A percentile compares a stretch with the other conserved stretches of the same genome.
Evolutionary conservation across 2,888 invertebrate genomes (phyloP).

Genomic region (Scrobipalpa atriplicella): DNA sequence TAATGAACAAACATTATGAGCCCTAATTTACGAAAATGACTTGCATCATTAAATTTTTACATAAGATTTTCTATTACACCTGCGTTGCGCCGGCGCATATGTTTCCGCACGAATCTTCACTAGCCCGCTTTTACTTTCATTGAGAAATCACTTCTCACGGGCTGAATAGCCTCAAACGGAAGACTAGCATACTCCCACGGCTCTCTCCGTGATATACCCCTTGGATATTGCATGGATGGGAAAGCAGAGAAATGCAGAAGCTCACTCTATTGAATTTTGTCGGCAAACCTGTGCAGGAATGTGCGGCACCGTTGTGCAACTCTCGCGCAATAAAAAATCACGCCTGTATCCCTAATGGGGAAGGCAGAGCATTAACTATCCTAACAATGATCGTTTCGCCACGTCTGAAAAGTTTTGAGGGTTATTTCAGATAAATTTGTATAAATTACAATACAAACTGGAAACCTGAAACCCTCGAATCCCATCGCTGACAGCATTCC

Average conservation of each 20-base stretch:
- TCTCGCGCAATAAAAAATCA: no score
- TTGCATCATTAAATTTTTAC: constrained; percentile 8
- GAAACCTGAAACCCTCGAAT: no score
- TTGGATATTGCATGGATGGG: constrained; percentile 14
- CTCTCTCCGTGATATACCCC: constrained; percentile 58
- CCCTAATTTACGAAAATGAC: constrained; percentile 12
- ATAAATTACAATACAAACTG: no score
- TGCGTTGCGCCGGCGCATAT: constrained; percentile 28
- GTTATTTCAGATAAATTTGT: no score
- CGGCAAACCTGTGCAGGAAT: background rate
- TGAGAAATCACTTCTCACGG: constrained; percentile 75
- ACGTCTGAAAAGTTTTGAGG: no score
- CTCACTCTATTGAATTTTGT: background rate
- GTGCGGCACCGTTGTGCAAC: constrained; percentile 3
- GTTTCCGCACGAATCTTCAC: constrained; percentile 45
- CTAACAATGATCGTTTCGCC: no score
- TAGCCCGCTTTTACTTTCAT: constrained; percentile 80
- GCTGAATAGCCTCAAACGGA: constrained; percentile 74
- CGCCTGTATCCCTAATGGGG: no score
- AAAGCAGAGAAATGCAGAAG: constrained; percentile 23
- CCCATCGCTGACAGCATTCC: no score
- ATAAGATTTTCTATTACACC: constrained; percentile 22
- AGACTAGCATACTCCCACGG: constrained; percentile 67
- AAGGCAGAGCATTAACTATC: no score
- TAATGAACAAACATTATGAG: background rate